Conservation (phyloP, 1,140 invertebrate genomes). For the Musca domestica region DNA sequence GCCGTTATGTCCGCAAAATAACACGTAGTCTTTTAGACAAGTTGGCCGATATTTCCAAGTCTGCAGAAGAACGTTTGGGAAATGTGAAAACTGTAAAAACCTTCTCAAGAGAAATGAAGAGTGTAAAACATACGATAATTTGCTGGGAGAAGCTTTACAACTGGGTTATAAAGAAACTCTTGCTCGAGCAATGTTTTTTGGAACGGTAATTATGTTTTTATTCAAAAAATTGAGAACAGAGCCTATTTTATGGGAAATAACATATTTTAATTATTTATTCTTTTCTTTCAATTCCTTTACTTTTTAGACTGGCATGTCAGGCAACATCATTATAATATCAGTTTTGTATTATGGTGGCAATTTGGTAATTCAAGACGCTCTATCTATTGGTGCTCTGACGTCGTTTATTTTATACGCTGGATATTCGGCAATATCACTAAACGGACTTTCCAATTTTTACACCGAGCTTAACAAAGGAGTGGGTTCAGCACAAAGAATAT, state of each 20-base stretch:
- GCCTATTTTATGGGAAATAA: neutral
- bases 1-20: constrained; percentile 81
- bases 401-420: constrained; percentile 90
- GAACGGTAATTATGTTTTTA: too few species aligned
- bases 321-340: constrained; percentile 87
- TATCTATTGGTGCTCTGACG: constrained; percentile 87
- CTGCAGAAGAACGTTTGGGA: constrained; percentile 88
- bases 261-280: neutral
- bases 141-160: constrained; percentile 72
- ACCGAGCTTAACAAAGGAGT: constrained; percentile 90
- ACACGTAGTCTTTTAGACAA: constrained; percentile 81
- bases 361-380: constrained; percentile 76
- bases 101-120: constrained; percentile 86
- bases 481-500: constrained; percentile 84
- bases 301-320: constrained; percentile 82
- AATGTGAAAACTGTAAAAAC: constrained; percentile 93
- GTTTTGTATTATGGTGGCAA: constrained; percentile 92
- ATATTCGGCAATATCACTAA: constrained; percentile 87
- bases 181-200: constrained; percentile 87
- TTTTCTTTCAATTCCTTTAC: constrained; percentile 50
- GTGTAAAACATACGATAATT: constrained; percentile 65
- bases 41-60: constrained; percentile 77
- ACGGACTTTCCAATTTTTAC: constrained; percentile 85
- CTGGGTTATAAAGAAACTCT: constrained; percentile 85
- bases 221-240: too few species aligned